A percentile compares a stretch with the other conserved stretches of the same genome.
phyloP scores from a whole-genome alignment of 2,113 vertebrate species.

The Scartelaos histophorus region DNA sequence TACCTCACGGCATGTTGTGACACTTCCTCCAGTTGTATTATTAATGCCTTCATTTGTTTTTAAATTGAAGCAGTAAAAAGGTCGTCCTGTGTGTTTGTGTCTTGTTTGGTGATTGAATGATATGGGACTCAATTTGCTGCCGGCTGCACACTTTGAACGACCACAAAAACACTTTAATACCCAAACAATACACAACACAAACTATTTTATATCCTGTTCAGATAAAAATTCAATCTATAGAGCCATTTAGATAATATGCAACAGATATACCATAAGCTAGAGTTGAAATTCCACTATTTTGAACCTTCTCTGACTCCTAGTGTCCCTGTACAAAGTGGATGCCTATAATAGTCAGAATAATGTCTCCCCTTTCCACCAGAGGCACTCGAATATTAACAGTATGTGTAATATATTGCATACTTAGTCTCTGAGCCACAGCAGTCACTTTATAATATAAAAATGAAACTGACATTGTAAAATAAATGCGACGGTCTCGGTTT shows the following conservation, averaged over 20 bases:
- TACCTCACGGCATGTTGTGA: not conserved
- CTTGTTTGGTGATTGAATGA: slow-evolving; percentile 17
- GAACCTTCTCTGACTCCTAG: not conserved
- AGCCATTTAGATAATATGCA: not conserved
- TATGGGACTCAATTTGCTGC: slow-evolving; percentile 57
- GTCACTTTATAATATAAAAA: slow-evolving; percentile 21
- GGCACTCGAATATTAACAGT: not conserved
- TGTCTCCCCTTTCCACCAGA: not conserved
- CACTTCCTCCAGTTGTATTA: slow-evolving; percentile 7
- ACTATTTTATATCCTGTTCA: not conserved
- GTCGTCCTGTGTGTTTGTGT: slow-evolving; percentile 33
- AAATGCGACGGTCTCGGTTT: slow-evolving; percentile 36
- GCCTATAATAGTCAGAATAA: not conserved
- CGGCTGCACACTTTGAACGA: slow-evolving; percentile 51
- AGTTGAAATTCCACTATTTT: no score
- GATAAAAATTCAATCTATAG: not conserved
- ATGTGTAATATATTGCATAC: not conserved
- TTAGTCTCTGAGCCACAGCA: not conserved
- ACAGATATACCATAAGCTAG: no score
- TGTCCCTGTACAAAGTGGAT: not conserved
- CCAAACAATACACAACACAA: slow-evolving; percentile 25
- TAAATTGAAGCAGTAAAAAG: slow-evolving; percentile 7
- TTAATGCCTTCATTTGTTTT: slow-evolving; percentile 15
- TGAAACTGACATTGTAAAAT: slow-evolving; percentile 30
- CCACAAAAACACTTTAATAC: slow-evolving; percentile 45